Evolutionary conservation across 2,113 vertebrate species (phyloP).

Genomic region (Craseonycteris thonglongyai): DNA sequence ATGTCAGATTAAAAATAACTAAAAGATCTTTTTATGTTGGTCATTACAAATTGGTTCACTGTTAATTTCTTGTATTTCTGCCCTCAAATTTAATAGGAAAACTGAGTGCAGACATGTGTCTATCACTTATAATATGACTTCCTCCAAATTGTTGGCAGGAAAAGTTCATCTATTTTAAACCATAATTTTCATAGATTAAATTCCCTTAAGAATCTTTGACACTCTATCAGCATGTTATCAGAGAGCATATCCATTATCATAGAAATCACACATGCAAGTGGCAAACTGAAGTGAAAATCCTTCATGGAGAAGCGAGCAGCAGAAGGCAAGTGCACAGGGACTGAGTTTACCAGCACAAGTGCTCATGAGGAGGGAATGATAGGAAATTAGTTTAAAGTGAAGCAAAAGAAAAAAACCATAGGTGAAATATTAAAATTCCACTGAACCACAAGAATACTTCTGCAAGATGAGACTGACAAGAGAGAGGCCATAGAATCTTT

Average conservation of each 20-base stretch:
- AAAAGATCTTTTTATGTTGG: background rate
- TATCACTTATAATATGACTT: background rate
- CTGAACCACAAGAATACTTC: background rate
- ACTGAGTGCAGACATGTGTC: background rate
- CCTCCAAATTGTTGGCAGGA: background rate
- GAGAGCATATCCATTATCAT: background rate
- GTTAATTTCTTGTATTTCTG: background rate
- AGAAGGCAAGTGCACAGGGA: background rate
- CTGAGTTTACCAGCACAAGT: background rate
- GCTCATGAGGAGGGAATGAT: background rate
- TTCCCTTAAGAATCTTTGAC: background rate
- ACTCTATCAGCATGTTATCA: background rate
- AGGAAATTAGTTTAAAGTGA: background rate
- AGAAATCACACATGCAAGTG: background rate
- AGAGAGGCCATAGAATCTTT: background rate
- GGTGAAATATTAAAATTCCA: constrained; percentile 30
- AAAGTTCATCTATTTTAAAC: background rate
- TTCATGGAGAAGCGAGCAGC: background rate
- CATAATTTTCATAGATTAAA: background rate
- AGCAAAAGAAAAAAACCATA: background rate
- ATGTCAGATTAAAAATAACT: background rate
- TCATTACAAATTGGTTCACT: background rate
- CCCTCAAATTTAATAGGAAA: background rate
- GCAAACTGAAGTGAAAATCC: background rate
- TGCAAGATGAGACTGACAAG: background rate